phyloP scores from a whole-genome alignment of 2,888 invertebrate species.

The Anodontia alba region DNA sequence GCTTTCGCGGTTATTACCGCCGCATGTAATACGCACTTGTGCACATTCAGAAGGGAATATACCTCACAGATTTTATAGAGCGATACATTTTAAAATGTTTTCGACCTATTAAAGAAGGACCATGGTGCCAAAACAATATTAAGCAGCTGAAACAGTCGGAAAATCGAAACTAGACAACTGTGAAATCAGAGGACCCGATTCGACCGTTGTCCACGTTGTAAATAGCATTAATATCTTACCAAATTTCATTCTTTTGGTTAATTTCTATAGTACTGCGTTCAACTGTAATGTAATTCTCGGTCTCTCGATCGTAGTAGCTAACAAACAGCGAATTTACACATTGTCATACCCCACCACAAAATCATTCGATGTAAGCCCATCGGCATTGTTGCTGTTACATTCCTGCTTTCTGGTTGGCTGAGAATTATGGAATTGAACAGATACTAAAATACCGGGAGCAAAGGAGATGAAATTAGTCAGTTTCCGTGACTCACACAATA shows the following conservation, averaged over 20 bases:
- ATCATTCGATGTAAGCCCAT: neutral
- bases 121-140: neutral
- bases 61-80: neutral
- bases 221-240: conserved; percentile 5
- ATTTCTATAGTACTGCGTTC: neutral
- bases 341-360: neutral
- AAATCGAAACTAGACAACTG: neutral
- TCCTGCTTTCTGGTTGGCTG: neutral
- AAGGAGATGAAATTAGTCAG: neutral
- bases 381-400: neutral
- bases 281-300: neutral
- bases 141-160: neutral
- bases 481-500: neutral
- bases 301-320: neutral
- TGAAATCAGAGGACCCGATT: neutral
- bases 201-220: neutral
- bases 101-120: neutral
- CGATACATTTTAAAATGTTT: neutral
- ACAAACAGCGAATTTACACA: neutral
- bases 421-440: neutral
- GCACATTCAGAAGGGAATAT: neutral
- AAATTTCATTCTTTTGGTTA: neutral
- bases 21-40: neutral
- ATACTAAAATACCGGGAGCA: neutral
- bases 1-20: neutral